Base-by-base conservation (phyloP, 2,888 invertebrate species). In the Heterodera filipjevi region DNA sequence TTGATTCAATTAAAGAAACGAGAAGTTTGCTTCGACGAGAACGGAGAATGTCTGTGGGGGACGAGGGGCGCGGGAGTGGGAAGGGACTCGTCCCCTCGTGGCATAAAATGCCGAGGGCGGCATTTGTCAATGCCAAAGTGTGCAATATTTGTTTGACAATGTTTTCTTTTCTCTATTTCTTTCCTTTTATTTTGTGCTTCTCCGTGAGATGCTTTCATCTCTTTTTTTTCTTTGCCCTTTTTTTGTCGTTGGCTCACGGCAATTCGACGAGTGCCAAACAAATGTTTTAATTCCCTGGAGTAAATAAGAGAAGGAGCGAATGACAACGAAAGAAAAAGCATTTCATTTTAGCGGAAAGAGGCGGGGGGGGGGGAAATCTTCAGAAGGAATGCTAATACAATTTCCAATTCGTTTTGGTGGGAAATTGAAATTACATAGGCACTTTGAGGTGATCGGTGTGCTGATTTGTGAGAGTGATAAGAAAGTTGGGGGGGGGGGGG, bases 211-310 rank as follows among this genome's bases (percentile, higher is more conserved):
- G n/a, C 6, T 27, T 27, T n/a, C 8, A 6, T 59, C 8, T 59
- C 2, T 59, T 59, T 59, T 19, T 22, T n/a, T 59, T 59, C n/a
- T 5, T 59, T 59, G 5, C n/a, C n/a, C 27, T n/a, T 59, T 59
- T 59, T 27, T 27, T 5, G 14, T 8, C n/a, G 5, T 8, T 27
- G 27, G n/a, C n/a, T 27, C 27, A 53, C 14, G 53, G 53, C 53
- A 53, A n/a, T 59, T 27, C 59, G 59, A 59, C n/a, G n/a, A 59
- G 27, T 59, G 27, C 59, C 59, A 59, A 59, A 59, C 19, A 6
- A 27, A 59, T 59, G n/a, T 59, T 59, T 59, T 6, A 59, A 59
- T 59, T 59, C 59, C 59, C 59, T 59, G 59, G 59, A 12, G 59
- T 8, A n/a, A 59, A 27, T 14, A 19, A n/a, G 27, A 68, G 64